Conservation (phyloP, 92 coral and sea anemone species). For the Bergia puertoricense region DNA sequence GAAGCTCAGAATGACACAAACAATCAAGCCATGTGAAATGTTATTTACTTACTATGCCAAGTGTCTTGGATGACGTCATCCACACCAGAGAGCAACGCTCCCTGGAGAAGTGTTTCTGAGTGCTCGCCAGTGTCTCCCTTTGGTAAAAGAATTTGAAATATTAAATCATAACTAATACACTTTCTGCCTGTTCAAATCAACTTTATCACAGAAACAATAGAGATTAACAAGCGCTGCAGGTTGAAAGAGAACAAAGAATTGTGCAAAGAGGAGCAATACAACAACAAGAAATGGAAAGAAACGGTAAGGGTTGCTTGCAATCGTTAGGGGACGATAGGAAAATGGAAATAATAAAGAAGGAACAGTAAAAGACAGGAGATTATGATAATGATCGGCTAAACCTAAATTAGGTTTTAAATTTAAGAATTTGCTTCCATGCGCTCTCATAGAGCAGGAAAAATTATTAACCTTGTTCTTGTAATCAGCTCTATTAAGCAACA, state of each 20-base stretch:
- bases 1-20: background rate
- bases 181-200: background rate
- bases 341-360: no score
- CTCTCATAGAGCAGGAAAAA: no score
- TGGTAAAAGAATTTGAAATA: background rate
- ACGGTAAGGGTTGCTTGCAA: background rate
- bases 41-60: slow-evolving; percentile 89
- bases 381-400: no score
- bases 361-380: no score
- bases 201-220: background rate
- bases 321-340: no score
- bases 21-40: background rate
- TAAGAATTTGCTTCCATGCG: no score
- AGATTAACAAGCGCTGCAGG: background rate
- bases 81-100: slow-evolving; percentile 76
- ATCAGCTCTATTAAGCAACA: no score
- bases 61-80: slow-evolving; percentile 88
- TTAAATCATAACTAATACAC: background rate
- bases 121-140: slow-evolving; percentile 68
- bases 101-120: slow-evolving; percentile 82
- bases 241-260: background rate
- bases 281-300: background rate
- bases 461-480: no score
- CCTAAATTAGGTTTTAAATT: no score
- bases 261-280: background rate